phyloP scores from a whole-genome alignment of 2,113 vertebrate species.

The Dipodomys merriami region DNA sequence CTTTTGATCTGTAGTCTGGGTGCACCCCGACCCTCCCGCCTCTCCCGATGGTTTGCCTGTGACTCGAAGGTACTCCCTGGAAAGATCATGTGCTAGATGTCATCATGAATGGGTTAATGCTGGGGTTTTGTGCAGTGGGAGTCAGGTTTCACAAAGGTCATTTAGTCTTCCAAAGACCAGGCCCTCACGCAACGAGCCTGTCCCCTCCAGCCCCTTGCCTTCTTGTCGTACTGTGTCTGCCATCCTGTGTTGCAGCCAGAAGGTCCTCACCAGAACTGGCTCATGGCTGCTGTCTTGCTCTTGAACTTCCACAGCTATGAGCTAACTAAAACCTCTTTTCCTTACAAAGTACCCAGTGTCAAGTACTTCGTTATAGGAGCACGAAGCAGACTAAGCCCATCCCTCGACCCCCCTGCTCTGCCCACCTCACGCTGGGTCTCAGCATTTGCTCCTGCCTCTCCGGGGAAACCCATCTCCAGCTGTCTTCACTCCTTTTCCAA shows the following conservation, averaged over 20 bases:
- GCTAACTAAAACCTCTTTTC: background rate
- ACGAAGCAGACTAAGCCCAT: background rate
- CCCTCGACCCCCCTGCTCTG: background rate
- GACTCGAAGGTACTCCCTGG: no score
- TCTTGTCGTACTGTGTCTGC: background rate
- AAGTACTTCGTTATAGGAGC: background rate
- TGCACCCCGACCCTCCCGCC: background rate
- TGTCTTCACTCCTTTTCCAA: background rate
- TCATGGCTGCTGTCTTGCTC: background rate
- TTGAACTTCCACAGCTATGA: background rate
- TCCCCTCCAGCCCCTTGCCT: background rate
- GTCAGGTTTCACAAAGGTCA: background rate
- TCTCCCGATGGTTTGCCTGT: background rate
- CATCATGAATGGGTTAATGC: background rate
- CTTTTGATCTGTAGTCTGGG: background rate
- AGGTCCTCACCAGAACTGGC: background rate
- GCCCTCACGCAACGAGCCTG: background rate
- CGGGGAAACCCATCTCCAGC: background rate
- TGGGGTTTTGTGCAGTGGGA: background rate
- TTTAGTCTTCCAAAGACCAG: background rate
- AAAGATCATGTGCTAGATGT: background rate
- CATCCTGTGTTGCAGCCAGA: background rate
- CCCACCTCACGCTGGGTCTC: background rate
- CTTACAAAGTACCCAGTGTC: background rate
- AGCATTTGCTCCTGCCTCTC: background rate